Evolutionary conservation across 1,140 invertebrate genomes (phyloP), one percentile per base, ranked within the genome.

Genomic region (Kradibia gibbosae): DNA sequence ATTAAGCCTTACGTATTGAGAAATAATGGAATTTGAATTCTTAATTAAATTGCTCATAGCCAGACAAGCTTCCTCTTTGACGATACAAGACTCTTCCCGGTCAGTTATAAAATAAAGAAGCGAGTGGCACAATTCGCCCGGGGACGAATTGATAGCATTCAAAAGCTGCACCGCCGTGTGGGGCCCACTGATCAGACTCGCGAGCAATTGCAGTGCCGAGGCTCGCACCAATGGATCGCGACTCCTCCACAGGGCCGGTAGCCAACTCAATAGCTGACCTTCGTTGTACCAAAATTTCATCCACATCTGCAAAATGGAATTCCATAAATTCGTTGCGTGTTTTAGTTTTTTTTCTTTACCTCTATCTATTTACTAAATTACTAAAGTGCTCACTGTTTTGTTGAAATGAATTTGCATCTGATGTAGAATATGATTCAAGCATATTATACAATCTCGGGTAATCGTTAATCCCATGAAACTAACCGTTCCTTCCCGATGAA

Each of bases 381-480:
- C n/a, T n/a, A n/a, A n/a, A n/a, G 31, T 55, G 80, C 85, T 86
- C 78, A 92, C 91, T 76, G 88, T 91, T 81, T 90, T 89, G 81
- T 86, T 87, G n/a, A 89, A 86, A 86, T 88, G 85, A n/a, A 80
- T 84, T 82, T 92, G 91, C 90, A 93, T 90, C 85, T 92, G 91
- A 78, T 89, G 87, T 4, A 93, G 76, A 1, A 93, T 82, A 84
- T 93, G 92, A 87, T 93, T 93, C n/a, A 93, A 86, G 42, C 92
- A 91, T 39, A 93, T 87, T 28, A 93, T 87, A 4, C 91, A 90
- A 83, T 92, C 90, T 83, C 92, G 89, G 0, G 92, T 93, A 70
- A 93, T 93, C 11, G 91, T 92, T 15, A 93, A 84, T 1, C 92
- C 93, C 93, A 93, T 93, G 34, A 92, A 91, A 57, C 91, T 93